Evolutionary conservation across 2,797 vertebrate genomes (phyloP), one percentile per base, ranked within the genome.

Genomic region (Diceros bicornis): DNA sequence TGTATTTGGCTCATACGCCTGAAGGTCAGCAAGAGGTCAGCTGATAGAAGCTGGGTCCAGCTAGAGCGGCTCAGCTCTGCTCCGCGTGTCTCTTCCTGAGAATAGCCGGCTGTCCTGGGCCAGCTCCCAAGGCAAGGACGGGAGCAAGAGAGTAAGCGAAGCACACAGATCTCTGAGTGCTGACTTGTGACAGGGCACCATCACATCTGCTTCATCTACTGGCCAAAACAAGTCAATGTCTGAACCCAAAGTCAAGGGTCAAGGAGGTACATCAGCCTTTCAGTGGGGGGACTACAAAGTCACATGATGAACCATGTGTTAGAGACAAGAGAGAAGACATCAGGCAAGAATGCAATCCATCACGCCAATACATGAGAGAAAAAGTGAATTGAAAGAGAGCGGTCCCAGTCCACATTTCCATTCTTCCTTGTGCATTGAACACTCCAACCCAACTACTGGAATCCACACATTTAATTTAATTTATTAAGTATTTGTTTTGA

Each of bases 181-280:
- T 1, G 41, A 17, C 0, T 18, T 16, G 0, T 3, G 3, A 37
- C 21, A 0, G 21, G 12, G 2, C 0, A 2, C 17, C 6, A 0
- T 61, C 27, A 7, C 14, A 5, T 0, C 12, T 8, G 20, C 57
- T 13, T 7, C 0, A 16, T 23, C n/a, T 44, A 1, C 3, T 9
- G 2, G 5, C 44, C 82, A 57, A 29, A 50, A 16, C 44, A n/a
- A 23, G n/a, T 62, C 6, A 25, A 1, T 0, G 0, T 13, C 62
- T 18, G 27, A 64, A 7, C 29, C 55, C 66, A n/a, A 34, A 59
- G 74, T 20, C 8, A 18, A 61, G 23, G 34, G 25, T 17, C 47
- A 25, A 64, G 55, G 62, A 34, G 37, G 69, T 3, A 6, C 13
- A 7, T 4, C 8, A 20, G 6, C 14, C 37, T 17, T 7, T 8